A percentile compares a stretch with the other conserved stretches of the same genome.
Evolutionary conservation across 2,888 invertebrate genomes (phyloP).

Genomic region (Tricholauxania praeusta): DNA sequence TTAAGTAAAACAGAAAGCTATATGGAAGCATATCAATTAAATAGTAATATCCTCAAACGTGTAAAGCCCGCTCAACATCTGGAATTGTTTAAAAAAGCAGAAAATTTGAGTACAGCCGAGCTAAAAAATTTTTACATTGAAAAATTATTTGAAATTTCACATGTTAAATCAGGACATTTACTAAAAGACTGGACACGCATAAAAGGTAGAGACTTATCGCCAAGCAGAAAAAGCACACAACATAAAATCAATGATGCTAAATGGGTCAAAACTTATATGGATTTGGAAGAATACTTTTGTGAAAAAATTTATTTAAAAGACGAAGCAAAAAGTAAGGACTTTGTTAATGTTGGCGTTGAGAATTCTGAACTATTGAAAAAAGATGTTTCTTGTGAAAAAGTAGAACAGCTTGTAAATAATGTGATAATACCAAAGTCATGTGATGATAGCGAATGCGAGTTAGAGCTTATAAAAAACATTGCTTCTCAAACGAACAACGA

Average conservation of each 20-base stretch:
- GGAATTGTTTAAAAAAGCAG: slow-evolving; percentile 40
- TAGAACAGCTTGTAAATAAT: background rate
- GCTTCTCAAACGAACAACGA: background rate
- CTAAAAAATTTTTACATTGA: slow-evolving; percentile 68
- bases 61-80: slow-evolving; percentile 13
- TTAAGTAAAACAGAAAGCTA: slow-evolving; percentile 25
- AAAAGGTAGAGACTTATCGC: slow-evolving; percentile 74
- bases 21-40: slow-evolving; percentile 40
- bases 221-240: slow-evolving; percentile 53
- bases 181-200: slow-evolving; percentile 75
- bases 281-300: slow-evolving; percentile 50
- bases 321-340: background rate
- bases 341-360: no score
- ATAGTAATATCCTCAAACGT: slow-evolving; percentile 48
- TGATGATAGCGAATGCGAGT: slow-evolving; percentile 30
- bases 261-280: slow-evolving; percentile 49
- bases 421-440: background rate
- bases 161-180: slow-evolving; percentile 68
- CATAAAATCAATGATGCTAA: background rate
- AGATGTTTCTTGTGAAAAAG: slow-evolving; percentile 4
- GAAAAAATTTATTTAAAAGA: background rate
- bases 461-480: slow-evolving; percentile 42
- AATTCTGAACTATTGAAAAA: background rate
- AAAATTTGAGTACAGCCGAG: slow-evolving; percentile 37
- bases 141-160: slow-evolving; percentile 68